These are phyloP conservation scores for Neomorphus geoffroyi DNA, from an alignment of 2,797 vertebrate species.

Conservation along the genomic window DNA sequence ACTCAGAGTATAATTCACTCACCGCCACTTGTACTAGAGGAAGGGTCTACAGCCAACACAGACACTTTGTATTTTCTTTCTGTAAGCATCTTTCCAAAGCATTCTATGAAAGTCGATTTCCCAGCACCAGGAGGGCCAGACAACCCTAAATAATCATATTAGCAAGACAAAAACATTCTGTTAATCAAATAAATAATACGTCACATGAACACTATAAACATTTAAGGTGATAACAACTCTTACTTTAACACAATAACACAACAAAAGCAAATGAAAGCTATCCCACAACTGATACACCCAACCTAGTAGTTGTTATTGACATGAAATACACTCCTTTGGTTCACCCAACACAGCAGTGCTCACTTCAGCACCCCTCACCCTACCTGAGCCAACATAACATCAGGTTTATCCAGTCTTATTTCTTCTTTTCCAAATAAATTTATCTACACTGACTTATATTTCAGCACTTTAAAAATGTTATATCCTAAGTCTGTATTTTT, in stretches of 20 bases:
- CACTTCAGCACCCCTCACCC: neutral
- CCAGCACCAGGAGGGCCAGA: conserved; percentile 97
- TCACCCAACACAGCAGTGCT: neutral
- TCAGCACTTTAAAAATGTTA: neutral
- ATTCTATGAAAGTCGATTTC: conserved; percentile 97
- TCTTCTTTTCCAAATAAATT: neutral
- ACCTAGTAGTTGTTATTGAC: neutral
- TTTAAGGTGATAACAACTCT: neutral
- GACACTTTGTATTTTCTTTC: conserved; percentile 89
- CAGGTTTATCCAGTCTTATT: neutral
- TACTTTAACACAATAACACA: neutral
- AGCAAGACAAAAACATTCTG: neutral
- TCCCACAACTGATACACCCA: neutral
- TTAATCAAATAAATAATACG: neutral
- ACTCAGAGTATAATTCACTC: conserved; percentile 37
- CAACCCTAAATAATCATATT: conserved; percentile 79
- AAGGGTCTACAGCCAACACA: conserved; percentile 95
- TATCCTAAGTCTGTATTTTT: neutral
- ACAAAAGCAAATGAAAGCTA: neutral
- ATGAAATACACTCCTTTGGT: neutral
- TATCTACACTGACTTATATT: neutral
- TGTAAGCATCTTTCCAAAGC: conserved; percentile 96
- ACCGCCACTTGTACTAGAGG: conserved; percentile 96
- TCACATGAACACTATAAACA: neutral
- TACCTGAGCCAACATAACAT: rapidly evolving